Conservation (phyloP, 2,888 invertebrate genomes). For the Osedax fenrisi region DNA sequence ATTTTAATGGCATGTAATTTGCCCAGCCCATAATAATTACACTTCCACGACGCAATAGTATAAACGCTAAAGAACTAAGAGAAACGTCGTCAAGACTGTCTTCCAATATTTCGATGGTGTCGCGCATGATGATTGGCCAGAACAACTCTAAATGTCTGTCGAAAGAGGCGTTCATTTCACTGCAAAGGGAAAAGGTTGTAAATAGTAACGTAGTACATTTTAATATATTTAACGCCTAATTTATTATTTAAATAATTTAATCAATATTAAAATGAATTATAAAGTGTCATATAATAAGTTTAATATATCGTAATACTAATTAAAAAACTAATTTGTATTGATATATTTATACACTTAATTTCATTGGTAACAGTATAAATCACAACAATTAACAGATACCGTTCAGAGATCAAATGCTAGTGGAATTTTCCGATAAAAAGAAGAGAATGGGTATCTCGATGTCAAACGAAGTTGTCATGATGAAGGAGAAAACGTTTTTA, state of each 20-base stretch:
- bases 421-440: neutral
- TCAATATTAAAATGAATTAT: no score
- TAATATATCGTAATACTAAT: no score
- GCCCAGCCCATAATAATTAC: no score
- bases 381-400: neutral
- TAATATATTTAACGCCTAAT: neutral
- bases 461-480: neutral
- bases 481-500: neutral
- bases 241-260: no score
- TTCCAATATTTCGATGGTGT: constrained; percentile 38
- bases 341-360: no score
- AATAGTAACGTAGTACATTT: neutral
- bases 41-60: no score
- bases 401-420: neutral
- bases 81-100: constrained; percentile 40
- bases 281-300: no score
- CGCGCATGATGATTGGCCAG: constrained; percentile 29
- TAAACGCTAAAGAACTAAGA: constrained; percentile 39
- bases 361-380: no score
- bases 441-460: neutral
- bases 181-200: constrained; percentile 49
- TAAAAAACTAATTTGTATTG: no score
- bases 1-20: no score
- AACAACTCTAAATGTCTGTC: neutral
- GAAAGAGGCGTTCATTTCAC: constrained; percentile 46